phyloP scores from a whole-genome alignment of 2,113 vertebrate genomes.

The Notechis scutatus region DNA sequence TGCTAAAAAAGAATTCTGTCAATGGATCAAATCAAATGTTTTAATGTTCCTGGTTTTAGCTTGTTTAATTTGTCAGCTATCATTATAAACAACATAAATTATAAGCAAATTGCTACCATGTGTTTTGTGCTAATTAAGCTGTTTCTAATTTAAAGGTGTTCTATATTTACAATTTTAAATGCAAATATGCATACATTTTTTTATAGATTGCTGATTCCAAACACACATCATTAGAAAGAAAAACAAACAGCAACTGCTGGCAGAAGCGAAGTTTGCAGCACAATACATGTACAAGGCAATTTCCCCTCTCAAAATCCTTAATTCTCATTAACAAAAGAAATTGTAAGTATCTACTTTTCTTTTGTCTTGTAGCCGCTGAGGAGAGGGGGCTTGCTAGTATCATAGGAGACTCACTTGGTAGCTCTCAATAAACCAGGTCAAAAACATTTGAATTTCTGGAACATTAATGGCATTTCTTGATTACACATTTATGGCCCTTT shows the following conservation, averaged over 20 bases:
- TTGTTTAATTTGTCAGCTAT: slow-evolving; percentile 13
- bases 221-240: slow-evolving; percentile 1
- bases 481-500: neutral
- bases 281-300: neutral
- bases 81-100: slow-evolving; percentile 29
- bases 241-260: neutral
- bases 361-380: neutral
- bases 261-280: neutral
- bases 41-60: neutral
- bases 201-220: neutral
- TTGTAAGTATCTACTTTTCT: neutral
- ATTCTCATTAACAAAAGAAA: slow-evolving; percentile 18
- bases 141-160: slow-evolving; percentile 20
- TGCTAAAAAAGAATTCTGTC: neutral
- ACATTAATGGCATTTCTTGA: neutral
- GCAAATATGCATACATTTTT: slow-evolving; percentile 24
- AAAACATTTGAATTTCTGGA: neutral
- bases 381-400: neutral
- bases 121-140: slow-evolving; percentile 20
- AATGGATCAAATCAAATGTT: neutral
- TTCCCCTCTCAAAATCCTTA: neutral
- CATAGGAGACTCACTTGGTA: neutral
- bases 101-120: slow-evolving; percentile 20
- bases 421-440: neutral
- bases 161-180: neutral